Evolutionary conservation across 2,888 invertebrate genomes (phyloP), one percentile per base, ranked within the genome.

Genomic region (Marronus borbonicus): DNA sequence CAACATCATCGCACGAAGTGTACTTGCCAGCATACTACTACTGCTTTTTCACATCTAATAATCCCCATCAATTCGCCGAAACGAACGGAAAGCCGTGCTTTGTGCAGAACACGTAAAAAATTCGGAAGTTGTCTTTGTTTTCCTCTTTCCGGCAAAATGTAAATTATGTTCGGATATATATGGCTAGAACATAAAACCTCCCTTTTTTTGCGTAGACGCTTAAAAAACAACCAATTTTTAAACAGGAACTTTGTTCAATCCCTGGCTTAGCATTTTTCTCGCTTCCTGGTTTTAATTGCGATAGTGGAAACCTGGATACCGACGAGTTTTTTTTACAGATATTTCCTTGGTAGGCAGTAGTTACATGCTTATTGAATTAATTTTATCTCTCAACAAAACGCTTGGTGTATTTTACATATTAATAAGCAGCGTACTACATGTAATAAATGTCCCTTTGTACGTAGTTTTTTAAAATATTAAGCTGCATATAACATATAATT

Each of bases 121-220:
- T n/a, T 36, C 58, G 49, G 58, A 72, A 72, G 60, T 72, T 58
- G 58, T 72, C 58, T 58, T 72, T 72, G 39, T 72, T 72, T 58
- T 72, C 72, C 58, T 58, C 36, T 72, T 72, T 72, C 58, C 55
- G 72, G 72, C 50, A 39, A 72, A 72, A 72, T 24, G 58, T 72
- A 72, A 72, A 58, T 72, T 72, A 72, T 39, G 72, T 72, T 72
- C 58, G 72, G 72, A 70, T 72, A 60, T 72, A 39, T 58, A 72
- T 44, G 39, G 58, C 17, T 39, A 36, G 72, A 39, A 17, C 58
- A 58, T 36, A 58, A 58, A 58, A 72, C 17, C 58, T 55, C 72
- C 72, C 36, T 72, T 58, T 58, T 24, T 58, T 72, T 72, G 72
- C 20, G 58, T 58, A 72, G 58, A 58, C 58, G 58, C 39, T 72